These are phyloP conservation scores for Girardia tigrina DNA, from an alignment of 2,888 invertebrate species.

Conservation along the genomic window DNA sequence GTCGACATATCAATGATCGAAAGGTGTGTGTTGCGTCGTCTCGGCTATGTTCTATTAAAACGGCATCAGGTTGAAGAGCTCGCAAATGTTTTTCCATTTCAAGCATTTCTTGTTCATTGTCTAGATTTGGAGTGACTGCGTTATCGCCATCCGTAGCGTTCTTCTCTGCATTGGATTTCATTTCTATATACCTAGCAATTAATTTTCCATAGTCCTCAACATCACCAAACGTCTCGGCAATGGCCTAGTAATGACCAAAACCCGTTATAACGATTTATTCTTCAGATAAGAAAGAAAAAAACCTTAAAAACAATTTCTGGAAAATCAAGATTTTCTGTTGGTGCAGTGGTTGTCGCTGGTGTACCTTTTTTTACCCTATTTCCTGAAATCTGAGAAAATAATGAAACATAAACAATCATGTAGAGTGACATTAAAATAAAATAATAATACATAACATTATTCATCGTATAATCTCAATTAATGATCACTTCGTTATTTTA, in stretches of 20 bases:
- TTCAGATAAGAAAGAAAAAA: background rate
- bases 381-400: too few species aligned
- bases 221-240: constrained; percentile 33
- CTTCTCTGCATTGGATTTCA: background rate
- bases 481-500: too few species aligned
- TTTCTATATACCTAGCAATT: constrained; percentile 30
- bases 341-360: too few species aligned
- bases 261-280: background rate
- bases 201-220: constrained; percentile 34
- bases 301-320: constrained; percentile 7
- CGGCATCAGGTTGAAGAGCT: background rate
- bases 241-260: background rate
- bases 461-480: too few species aligned
- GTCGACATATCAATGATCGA: constrained; percentile 86
- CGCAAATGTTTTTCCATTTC: background rate
- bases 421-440: too few species aligned
- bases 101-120: constrained; percentile 4
- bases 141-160: background rate
- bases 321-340: constrained; percentile 10
- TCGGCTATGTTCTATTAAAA: constrained; percentile 11
- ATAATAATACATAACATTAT: too few species aligned
- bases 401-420: too few species aligned
- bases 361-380: too few species aligned
- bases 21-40: constrained; percentile 84
- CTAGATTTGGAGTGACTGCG: background rate